Conservation (phyloP, 2,113 vertebrate genomes). For the Rafetus swinhoei region DNA sequence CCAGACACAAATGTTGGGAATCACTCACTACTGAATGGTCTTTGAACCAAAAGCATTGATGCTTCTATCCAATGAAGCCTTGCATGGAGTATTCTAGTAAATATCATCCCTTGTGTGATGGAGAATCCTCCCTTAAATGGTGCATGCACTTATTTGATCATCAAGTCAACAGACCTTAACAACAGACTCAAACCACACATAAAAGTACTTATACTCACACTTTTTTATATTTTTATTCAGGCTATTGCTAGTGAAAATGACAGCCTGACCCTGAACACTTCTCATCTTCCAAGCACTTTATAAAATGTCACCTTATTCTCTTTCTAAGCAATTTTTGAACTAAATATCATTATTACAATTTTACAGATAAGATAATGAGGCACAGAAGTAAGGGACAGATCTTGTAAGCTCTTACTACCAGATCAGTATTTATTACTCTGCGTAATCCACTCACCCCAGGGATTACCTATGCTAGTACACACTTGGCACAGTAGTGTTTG, state of each 20-base stretch:
- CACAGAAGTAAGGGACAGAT: constrained; percentile 5
- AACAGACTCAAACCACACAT: not conserved
- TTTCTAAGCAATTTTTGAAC: not conserved
- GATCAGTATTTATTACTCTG: constrained; percentile 4
- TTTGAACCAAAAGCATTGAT: not conserved
- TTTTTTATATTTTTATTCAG: not conserved
- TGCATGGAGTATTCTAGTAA: constrained; percentile 19
- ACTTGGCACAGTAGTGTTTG: not conserved
- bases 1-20: constrained; percentile 26
- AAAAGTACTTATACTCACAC: not conserved
- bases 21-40: not conserved
- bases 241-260: not conserved
- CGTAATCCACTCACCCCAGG: constrained; percentile 17
- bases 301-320: not conserved
- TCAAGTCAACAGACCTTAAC: not conserved
- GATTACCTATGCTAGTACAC: not conserved
- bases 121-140: not conserved
- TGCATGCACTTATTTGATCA: constrained; percentile 23
- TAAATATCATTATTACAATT: constrained; percentile 9
- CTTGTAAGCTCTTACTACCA: not conserved
- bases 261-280: not conserved
- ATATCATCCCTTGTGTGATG: not conserved
- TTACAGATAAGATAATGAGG: constrained; percentile 14
- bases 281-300: constrained; percentile 13
- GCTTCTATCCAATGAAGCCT: not conserved